Conservation (phyloP, 2,113 vertebrate species). For the Tiliqua scincoides region DNA sequence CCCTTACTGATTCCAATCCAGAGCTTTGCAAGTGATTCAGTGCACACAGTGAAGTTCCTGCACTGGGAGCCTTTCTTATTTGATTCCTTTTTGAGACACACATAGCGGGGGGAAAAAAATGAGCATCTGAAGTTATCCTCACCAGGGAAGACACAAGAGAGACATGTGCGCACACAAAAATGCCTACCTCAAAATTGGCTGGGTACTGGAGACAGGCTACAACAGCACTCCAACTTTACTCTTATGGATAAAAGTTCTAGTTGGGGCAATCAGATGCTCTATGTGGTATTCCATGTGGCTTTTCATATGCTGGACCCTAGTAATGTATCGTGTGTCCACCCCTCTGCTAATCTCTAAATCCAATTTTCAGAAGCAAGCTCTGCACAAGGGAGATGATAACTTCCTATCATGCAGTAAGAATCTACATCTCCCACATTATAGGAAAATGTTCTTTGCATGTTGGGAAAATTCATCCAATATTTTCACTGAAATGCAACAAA, state of each 20-base stretch:
- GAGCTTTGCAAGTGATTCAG: not conserved
- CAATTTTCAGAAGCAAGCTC: not conserved
- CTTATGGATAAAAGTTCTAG: not conserved
- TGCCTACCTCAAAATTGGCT: too few species aligned
- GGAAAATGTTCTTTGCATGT: not conserved
- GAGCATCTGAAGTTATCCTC: not conserved
- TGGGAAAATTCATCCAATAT: not conserved
- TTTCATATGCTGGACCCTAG: not conserved
- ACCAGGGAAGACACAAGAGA: not conserved
- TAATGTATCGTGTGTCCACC: not conserved
- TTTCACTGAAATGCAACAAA: constrained; percentile 20
- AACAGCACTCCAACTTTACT: not conserved
- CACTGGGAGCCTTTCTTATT: not conserved
- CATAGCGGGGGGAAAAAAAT: not conserved
- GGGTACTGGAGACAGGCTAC: not conserved
- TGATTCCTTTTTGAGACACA: not conserved
- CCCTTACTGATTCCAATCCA: too few species aligned
- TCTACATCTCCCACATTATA: not conserved
- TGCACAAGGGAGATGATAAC: not conserved
- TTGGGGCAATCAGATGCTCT: not conserved
- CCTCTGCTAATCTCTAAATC: not conserved
- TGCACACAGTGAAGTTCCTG: too few species aligned
- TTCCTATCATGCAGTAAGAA: not conserved
- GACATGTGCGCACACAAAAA: too few species aligned
- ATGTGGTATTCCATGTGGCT: not conserved